These are phyloP conservation scores for Geotrypetes seraphini DNA, from an alignment of 2,797 vertebrate genomes.

Conservation along the genomic window DNA sequence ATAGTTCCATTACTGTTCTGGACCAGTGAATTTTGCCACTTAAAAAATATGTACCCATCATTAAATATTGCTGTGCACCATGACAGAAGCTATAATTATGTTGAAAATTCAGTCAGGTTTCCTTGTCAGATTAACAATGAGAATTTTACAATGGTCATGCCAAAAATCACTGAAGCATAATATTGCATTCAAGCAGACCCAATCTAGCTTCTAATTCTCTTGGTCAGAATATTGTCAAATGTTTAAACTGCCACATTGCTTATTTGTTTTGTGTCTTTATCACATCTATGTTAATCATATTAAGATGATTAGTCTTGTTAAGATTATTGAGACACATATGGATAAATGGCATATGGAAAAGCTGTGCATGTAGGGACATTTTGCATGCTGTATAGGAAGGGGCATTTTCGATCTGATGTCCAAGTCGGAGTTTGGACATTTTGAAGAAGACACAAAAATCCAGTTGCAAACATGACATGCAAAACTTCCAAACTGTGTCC, in stretches of 20 bases:
- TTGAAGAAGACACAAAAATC: no score
- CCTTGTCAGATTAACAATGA: conserved; percentile 29
- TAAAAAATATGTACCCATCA: conserved; percentile 35
- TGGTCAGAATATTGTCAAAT: conserved; percentile 22
- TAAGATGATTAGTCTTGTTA: no score
- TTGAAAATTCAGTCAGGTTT: conserved; percentile 44
- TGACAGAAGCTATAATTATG: conserved; percentile 28
- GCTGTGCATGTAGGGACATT: no score
- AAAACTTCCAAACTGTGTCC: no score
- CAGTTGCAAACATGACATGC: no score
- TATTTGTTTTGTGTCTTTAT: conserved; percentile 11
- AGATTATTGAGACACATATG: conserved; percentile 11
- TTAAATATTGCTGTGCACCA: conserved; percentile 35
- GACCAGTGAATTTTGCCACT: conserved; percentile 16
- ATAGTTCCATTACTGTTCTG: conserved; percentile 14
- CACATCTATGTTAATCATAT: conserved; percentile 1
- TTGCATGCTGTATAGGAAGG: no score
- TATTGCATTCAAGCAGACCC: conserved; percentile 37
- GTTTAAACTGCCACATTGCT: conserved; percentile 15
- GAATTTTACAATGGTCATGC: conserved; percentile 41
- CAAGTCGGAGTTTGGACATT: no score
- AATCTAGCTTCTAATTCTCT: conserved; percentile 25
- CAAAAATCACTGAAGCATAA: conserved; percentile 35
- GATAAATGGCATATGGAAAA: no score
- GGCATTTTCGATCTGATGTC: no score